phyloP scores from a whole-genome alignment of 2,797 vertebrate species.

The Pipistrellus pipistrellus region DNA sequence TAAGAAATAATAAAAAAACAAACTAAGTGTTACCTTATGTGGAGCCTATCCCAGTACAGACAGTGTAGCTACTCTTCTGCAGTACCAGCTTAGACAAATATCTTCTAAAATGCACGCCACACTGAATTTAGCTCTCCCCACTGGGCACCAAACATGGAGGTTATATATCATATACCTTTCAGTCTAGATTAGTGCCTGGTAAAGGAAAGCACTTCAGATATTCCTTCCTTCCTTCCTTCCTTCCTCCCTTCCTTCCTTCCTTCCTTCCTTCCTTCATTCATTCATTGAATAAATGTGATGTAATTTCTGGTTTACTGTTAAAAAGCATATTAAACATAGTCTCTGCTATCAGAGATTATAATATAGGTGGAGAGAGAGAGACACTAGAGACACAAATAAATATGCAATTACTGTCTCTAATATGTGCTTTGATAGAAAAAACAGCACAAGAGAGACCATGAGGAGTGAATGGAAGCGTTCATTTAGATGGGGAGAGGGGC shows the following conservation, averaged over 20 bases:
- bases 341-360: not conserved
- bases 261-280: conserved; percentile 46
- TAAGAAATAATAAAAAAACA: not conserved
- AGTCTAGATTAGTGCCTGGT: not conserved
- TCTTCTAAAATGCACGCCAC: rapidly evolving
- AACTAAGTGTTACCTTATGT: not conserved
- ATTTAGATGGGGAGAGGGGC: not conserved
- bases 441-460: not conserved
- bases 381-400: not conserved
- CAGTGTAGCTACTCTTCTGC: rapidly evolving
- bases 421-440: not conserved
- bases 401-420: not conserved
- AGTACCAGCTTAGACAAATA: no score
- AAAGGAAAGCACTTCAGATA: not conserved
- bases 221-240: conserved; percentile 40
- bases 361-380: not conserved
- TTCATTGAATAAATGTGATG: not conserved
- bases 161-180: not conserved
- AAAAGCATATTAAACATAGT: not conserved
- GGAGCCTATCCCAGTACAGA: not conserved
- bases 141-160: not conserved
- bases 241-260: conserved; percentile 37
- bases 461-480: not conserved
- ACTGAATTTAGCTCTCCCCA: not conserved
- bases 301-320: not conserved